Base-by-base conservation (phyloP, 1,140 invertebrate genomes). In the Cydia amplana region DNA sequence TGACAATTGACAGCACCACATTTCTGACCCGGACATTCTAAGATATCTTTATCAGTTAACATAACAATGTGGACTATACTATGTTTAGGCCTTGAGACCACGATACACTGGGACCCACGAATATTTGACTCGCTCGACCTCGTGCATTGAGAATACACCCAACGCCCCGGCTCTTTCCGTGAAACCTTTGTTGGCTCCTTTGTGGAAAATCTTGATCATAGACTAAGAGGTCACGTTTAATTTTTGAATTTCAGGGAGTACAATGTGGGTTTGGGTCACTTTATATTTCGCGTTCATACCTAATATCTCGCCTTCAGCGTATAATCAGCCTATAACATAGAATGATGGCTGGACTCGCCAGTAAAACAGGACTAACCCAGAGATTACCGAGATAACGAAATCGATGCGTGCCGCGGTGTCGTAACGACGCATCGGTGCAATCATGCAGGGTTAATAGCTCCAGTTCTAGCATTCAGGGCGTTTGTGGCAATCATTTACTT, bases 351-450 rank as follows among this genome's bases (percentile, higher is more conserved):
- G 55, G 20, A 63, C 55, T 63, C 36, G n/a, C 51, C 9, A 60
- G 7, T 60, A 23, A 60, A 60, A 60, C 55, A 60, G 55, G 55
- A n/a, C n/a, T 60, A 23, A 23, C 23, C 55, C 55, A 60, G 55
- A 28, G 28, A 70, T 70, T 70, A n/a, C 65, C n/a, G 65, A 70
- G 65, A 70, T 70, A 70, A 70, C 65, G 65, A 70, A 70, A 70
- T 36, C 65, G 28, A 70, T 70, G 65, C 65, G 65, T 70, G 65
- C 28, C 32, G 25, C 28, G 25, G n/a, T 70, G 65, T 70, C n/a
- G 65, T 70, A 70, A 70, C 65, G 28, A 49, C 46, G 46, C 46
- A 49, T 49, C 25, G 6, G 65, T 70, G 65, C 65, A 70, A 16
- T 70, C 65, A 70, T 40, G 28, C 65, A 70, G 32, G 1, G 28